Evolutionary conservation across 37 sponge, comb jelly and placozoan genomes (phyloP), one percentile per base, ranked within the genome.

Genomic region (Spongilla lacustris): DNA sequence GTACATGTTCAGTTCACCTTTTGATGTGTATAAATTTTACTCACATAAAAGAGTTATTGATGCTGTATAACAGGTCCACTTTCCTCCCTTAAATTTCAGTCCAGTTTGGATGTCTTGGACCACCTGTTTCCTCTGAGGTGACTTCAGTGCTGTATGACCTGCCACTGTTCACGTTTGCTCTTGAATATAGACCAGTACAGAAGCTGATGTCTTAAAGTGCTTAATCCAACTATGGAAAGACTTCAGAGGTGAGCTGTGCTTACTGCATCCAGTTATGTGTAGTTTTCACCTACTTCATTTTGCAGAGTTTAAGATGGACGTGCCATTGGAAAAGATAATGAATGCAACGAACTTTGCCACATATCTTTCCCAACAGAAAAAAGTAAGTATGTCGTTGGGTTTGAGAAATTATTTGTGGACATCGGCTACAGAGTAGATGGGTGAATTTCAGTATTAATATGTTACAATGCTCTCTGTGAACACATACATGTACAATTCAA

Each of bases 241-340:
- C 28, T 24, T 48, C 41, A 35, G 22, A 34, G 29, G 23, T 66
- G 11, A 37, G 17, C 30, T 32, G 8, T 71, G 21, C 35, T 2
- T 19, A 31, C 74, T 83, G 32, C n/a, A 31, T 66, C 19, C 58
- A 6, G 46, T 46, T 4, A 10, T 10, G 46, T 58, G 1, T 58
- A 58, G 21, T 1, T 58, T 58, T 4, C 8, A 17, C 0, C 17
- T 34, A n/a, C 4, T n/a, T 48, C 48, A 25, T 30, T 38, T 14
- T 46, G 1, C 30, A 87, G 87, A 37, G 66, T 69, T 81, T 35
- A 87, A 87, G 30, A 21, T 79, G 41, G 87, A 87, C 0, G n/a
- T 87, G 22, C 73, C 66, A 67, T 30, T 87, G 50, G 66, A 74
- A 67, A 26, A 72, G 28, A 28, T 87, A 28, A 28, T 87, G 67